Base-by-base conservation (phyloP, 2,113 vertebrate species). In the Axis porcinus region DNA sequence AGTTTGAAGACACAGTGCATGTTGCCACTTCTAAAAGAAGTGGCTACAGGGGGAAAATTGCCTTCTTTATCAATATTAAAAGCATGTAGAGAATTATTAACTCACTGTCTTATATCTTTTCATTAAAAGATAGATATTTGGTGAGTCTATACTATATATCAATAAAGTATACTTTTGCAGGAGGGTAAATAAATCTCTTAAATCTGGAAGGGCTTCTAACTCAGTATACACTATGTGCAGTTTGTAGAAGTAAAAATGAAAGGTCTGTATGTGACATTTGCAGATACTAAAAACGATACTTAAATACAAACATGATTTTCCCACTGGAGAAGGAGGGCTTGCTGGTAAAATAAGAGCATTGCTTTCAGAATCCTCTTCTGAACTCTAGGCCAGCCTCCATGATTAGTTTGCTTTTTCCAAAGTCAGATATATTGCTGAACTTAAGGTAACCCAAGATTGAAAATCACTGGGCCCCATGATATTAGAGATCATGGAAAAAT, bases 221-320 rank as follows among this genome's bases (percentile, higher is more conserved):
- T 98, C 98, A 99, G 98, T 98, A 98, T 98, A 98, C 98, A 98
- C 85, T 95, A 70, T 89, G 95, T 96, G 67, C 89, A 98, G 94
- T 67, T 97, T 98, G 89, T 79, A 98, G 97, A 98, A 98, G 96
- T 98, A 25, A 98, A 98, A 98, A 97, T 95, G 98, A 97, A 98
- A 98, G 97, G 91, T 98, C 98, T 97, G 58, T 89, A 64, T 96
- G 94, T 99, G 99, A 99, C 97, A 98, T 99, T 99, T 99, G 94
- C 52, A 95, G 98, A 91, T 96, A 91, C 97, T 98, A 97, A 98
- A 96, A 98, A 97, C 87, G 98, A 97, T 87, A 92, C 97, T 94
- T 97, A 98, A 97, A 97, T 95, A 98, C 97, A 98, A 98, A 97
- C 64, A 97, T 55, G 25, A 84, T 45, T 95, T 97, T 95, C 67